Evolutionary conservation across 1,140 invertebrate genomes (phyloP).

Genomic region (Meloidogyne floridensis): DNA sequence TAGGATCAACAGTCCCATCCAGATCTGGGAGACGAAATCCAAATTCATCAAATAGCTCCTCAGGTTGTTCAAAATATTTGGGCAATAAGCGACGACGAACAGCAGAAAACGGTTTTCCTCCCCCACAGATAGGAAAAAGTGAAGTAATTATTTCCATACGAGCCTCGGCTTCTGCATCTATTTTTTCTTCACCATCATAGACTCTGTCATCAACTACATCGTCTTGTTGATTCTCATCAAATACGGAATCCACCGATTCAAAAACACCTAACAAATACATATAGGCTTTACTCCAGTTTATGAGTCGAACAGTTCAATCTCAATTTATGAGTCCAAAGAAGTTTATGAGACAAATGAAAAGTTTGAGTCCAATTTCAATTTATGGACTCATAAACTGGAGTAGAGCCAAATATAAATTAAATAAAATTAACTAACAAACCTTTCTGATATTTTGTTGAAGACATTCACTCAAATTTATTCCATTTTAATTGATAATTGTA

Average conservation of each 20-base stretch:
- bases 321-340: no score
- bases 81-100: conserved; percentile 48
- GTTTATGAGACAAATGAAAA: no score
- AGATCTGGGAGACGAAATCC: conserved; percentile 94
- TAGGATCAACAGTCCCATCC: conserved; percentile 58
- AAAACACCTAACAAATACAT: background rate
- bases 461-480: background rate
- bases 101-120: conserved; percentile 53
- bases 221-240: conserved; percentile 9
- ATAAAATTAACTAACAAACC: background rate
- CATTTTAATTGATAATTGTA: background rate
- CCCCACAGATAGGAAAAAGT: conserved; percentile 51
- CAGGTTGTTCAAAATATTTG: conserved; percentile 55
- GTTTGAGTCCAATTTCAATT: no score
- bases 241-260: background rate
- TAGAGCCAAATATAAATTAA: background rate
- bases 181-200: background rate
- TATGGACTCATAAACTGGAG: no score
- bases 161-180: background rate
- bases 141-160: conserved; percentile 24
- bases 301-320: no score
- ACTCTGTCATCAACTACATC: background rate
- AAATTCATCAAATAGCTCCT: conserved; percentile 85
- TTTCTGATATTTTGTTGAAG: conserved; percentile 23
- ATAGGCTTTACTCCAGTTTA: no score